Base-by-base conservation (phyloP, 1,140 invertebrate genomes). In the Ylistrum balloti region DNA sequence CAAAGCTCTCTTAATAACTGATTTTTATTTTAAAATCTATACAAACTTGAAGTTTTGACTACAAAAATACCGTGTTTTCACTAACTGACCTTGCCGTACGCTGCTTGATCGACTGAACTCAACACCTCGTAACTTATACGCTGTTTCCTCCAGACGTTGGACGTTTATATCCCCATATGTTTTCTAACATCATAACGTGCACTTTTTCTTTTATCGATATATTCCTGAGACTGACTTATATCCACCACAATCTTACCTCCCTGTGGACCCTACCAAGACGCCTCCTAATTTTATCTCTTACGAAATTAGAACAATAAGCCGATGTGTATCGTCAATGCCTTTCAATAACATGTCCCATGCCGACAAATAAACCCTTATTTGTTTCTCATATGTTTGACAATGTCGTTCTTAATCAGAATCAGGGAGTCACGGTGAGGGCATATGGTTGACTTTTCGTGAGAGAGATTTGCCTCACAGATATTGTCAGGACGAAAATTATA, bases 401-500 rank as follows among this genome's bases (percentile, higher is more conserved):
- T 74, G 56, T 28, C 56, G 56, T 74, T 28, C 3, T 17, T 28
- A n/a, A 74, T 74, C 56, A 74, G 56, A 74, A 74, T 28, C 56
- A 74, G 9, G 22, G 41, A 74, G n/a, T n/a, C 56, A 74, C 22
- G 56, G 22, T n/a, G 56, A 74, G 56, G 56, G 56, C 56, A 74
- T 74, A 74, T 74, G 56, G 56, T 74, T 74, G 56, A 74, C 56
- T 74, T 74, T 74, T 74, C 56, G n/a, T 28, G 56, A 74, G n/a
- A 74, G 22, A 9, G 56, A 74, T n/a, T 74, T 74, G 56, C 56
- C 56, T 74, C 28, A 74, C 56, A 74, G 56, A 74, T 74, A 74
- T 74, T 74, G 56, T 74, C 56, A 74, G 56, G 56, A 74, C 56
- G 56, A 74, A 74, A 74, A 74, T 74, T n/a, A 74, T 74, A 74